Conservation (phyloP, 2,113 vertebrate genomes). For the Dicentrarchus labrax region DNA sequence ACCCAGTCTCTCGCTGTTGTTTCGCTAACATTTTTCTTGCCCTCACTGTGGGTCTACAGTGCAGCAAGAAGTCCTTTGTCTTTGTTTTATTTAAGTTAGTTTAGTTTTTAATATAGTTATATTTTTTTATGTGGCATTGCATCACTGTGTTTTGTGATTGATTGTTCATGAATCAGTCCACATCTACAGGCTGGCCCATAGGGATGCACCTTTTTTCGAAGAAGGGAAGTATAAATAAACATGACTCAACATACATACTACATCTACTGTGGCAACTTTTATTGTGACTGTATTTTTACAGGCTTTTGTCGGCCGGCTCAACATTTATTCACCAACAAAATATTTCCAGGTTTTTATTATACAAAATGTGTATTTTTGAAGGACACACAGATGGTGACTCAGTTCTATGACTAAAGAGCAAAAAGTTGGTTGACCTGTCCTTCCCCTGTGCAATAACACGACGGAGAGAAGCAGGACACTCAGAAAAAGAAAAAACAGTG, state of each 20-base stretch:
- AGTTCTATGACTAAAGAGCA: not conserved
- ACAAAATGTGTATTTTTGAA: not conserved
- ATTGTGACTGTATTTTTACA: not conserved
- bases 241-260: not conserved
- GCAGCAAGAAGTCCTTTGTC: not conserved
- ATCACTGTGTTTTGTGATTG: not conserved
- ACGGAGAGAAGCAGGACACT: not conserved
- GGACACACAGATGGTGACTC: not conserved
- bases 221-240: not conserved
- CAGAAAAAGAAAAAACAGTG: not conserved
- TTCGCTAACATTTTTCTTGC: not conserved
- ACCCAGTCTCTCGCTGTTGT: not conserved
- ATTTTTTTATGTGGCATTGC: not conserved
- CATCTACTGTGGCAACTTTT: not conserved
- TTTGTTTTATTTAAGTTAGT: constrained; percentile 9
- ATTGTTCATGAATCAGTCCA: not conserved
- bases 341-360: not conserved
- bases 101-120: too few relatives aligned
- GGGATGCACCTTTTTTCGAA: not conserved
- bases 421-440: not conserved
- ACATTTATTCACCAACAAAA: constrained; percentile 3
- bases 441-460: not conserved
- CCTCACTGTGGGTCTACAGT: too few relatives aligned
- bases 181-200: not conserved
- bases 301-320: not conserved